A percentile compares a stretch with the other conserved stretches of the same genome.
phyloP scores from a whole-genome alignment of 2,797 vertebrate species.

The Strix occidentalis region DNA sequence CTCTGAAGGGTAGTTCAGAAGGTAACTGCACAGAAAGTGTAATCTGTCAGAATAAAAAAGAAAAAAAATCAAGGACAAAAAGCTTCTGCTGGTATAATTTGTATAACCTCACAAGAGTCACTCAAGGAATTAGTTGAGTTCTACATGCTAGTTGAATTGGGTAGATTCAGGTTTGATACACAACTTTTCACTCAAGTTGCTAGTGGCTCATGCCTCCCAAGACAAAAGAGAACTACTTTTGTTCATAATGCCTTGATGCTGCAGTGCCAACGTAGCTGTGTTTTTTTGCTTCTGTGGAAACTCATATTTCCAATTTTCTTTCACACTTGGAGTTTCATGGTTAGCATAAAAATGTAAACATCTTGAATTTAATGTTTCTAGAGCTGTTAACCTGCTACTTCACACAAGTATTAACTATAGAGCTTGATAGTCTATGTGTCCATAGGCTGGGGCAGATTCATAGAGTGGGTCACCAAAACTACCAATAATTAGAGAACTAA shows the following conservation, averaged over 20 bases:
- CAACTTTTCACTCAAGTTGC: background rate
- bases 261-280: background rate
- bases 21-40: background rate
- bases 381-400: slow-evolving; percentile 4
- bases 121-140: background rate
- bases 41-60: background rate
- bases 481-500: background rate
- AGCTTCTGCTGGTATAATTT: background rate
- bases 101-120: background rate
- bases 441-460: background rate
- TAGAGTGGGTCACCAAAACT: background rate
- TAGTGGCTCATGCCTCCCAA: background rate
- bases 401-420: background rate
- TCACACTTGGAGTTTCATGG: background rate
- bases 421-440: background rate
- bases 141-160: background rate
- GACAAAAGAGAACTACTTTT: background rate
- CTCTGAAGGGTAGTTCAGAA: background rate
- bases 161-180: background rate
- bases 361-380: background rate
- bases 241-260: background rate
- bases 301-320: background rate
- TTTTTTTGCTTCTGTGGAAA: background rate
- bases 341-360: background rate
- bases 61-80: background rate